Evolutionary conservation across 2,113 vertebrate genomes (phyloP).

Genomic region (Tetrao urogallus): DNA sequence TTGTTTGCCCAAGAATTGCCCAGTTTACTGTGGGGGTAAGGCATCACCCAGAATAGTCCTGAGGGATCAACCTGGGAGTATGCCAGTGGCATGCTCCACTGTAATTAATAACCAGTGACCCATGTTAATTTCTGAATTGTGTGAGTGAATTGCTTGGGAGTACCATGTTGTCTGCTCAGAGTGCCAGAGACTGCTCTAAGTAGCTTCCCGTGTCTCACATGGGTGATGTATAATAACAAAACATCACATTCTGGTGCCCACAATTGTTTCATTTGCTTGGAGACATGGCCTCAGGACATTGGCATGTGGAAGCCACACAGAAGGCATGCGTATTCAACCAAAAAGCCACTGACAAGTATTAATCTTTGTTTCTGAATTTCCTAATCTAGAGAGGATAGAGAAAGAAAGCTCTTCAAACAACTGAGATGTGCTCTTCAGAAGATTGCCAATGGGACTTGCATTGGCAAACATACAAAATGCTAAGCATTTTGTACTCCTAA

Average conservation of each 20-base stretch:
- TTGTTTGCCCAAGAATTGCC: background rate
- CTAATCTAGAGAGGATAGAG: background rate
- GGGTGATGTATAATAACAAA: background rate
- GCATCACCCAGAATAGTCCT: background rate
- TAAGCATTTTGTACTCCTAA: background rate
- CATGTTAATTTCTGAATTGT: background rate
- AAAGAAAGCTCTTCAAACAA: background rate
- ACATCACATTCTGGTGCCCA: background rate
- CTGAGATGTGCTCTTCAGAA: background rate
- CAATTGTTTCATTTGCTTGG: background rate
- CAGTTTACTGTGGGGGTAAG: background rate
- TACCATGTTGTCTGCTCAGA: fast-evolving
- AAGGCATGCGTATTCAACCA: background rate
- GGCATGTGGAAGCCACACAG: background rate
- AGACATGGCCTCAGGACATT: background rate
- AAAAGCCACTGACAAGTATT: background rate
- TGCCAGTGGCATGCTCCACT: fast-evolving
- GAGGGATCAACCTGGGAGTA: background rate
- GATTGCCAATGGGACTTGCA: no score
- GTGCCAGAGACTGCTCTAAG: background rate
- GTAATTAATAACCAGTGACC: background rate
- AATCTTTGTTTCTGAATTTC: background rate
- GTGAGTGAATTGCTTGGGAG: background rate
- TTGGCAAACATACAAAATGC: no score
- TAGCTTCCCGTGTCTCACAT: background rate